phyloP scores from a whole-genome alignment of 2,113 vertebrate species.

The Herpailurus yagouaroundi region DNA sequence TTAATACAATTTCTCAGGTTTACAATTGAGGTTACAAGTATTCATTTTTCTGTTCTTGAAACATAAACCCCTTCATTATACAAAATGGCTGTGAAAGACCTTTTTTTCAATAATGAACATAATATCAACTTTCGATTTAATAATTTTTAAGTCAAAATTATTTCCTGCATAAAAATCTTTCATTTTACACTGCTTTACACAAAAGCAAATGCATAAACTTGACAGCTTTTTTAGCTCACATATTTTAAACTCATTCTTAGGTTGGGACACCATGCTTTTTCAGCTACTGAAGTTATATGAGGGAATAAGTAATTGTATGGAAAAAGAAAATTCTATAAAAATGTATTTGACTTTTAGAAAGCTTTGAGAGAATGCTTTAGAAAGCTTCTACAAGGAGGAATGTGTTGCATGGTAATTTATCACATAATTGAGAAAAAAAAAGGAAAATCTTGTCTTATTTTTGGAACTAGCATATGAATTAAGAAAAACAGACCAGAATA shows the following conservation, averaged over 20 bases:
- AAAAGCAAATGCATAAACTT: neutral
- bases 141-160: conserved; percentile 41
- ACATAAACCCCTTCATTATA: neutral
- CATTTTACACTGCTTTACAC: neutral
- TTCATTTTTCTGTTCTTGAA: conserved; percentile 73
- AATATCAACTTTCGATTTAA: neutral
- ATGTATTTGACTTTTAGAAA: neutral
- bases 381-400: neutral
- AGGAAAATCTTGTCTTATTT: neutral
- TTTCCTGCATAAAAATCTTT: neutral
- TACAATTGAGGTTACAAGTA: conserved; percentile 74
- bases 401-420: neutral
- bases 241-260: neutral
- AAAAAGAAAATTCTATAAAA: neutral
- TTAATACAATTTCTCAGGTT: conserved; percentile 78
- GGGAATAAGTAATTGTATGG: neutral
- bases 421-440: neutral
- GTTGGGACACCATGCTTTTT: neutral
- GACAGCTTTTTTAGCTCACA: neutral
- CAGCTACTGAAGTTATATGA: neutral
- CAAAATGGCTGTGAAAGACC: neutral
- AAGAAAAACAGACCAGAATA: neutral
- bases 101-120: neutral
- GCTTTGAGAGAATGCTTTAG: neutral
- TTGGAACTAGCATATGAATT: neutral